Base-by-base conservation (phyloP, 2,888 invertebrate genomes). In the Morinoia aosen region DNA sequence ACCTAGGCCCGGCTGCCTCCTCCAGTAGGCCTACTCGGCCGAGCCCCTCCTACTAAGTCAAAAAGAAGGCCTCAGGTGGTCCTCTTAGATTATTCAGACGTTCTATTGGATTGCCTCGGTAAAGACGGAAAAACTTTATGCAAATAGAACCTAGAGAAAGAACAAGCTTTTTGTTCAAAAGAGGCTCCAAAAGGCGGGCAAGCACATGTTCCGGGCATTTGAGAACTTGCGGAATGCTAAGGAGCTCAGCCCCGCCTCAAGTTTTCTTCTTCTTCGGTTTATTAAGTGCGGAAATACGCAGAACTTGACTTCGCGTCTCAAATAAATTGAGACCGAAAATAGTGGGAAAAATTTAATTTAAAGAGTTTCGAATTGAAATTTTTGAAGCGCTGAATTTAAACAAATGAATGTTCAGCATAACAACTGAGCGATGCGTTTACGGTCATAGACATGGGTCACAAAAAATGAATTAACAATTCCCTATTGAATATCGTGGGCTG, bases 41-140 rank as follows among this genome's bases (percentile, higher is more conserved):
- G 14, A 48, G 93, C 93, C 93, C 93, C 93, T 93, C 93, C 57
- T 93, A 57, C 57, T 93, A 93, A 93, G 93, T 93, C 93, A 93
- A 93, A 90, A 93, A 57, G 93, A 93, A 93, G 93, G 93, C 93
- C 93, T 93, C 93, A 93, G 93, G 93, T 93, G 93, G 57, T 14
- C 90, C 57, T 39, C 93, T 93, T 93, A 93, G 93, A 93, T 93
- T 93, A 93, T 93, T 93, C 93, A 93, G 93, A 93, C 93, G 93
- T 93, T 93, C 93, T 93, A 93, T 93, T 93, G 93, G 93, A 93
- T 93, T 93, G 93, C 93, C 93, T 93, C 93, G n/a, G 93, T 93
- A 93, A 93, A 93, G 93, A 93, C 93, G 93, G 93, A 93, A 93
- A 93, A 93, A 93, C 93, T 57, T 93, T 57, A 93, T 93, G 93